These are phyloP conservation scores for Oryzias dopingdopingensis DNA, from an alignment of 2,797 vertebrate genomes.

Conservation along the genomic window DNA sequence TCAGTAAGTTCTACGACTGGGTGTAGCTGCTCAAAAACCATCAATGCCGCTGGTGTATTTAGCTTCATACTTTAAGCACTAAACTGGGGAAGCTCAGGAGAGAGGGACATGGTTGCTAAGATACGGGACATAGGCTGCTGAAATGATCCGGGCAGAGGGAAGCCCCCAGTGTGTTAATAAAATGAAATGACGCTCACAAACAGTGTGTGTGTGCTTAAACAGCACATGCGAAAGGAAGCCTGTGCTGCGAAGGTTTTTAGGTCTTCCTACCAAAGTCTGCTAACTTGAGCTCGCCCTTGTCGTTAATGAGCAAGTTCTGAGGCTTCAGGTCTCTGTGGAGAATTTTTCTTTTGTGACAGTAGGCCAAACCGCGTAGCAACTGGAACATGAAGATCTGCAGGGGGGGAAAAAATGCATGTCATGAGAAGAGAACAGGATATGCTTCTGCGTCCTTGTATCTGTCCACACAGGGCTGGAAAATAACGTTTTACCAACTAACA, in stretches of 20 bases:
- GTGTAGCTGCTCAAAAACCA: slow-evolving; percentile 11
- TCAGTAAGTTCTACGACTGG: not conserved
- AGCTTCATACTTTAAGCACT: slow-evolving; percentile 17
- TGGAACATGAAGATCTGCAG: slow-evolving; percentile 97
- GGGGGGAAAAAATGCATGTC: not conserved
- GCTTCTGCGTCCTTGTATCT: too few species aligned
- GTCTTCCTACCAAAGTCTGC: slow-evolving; percentile 88
- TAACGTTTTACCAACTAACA: too few species aligned
- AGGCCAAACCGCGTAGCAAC: slow-evolving; percentile 90
- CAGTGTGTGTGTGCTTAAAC: not conserved
- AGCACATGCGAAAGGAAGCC: not conserved
- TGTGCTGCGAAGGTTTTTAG: not conserved
- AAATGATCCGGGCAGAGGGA: slow-evolving; percentile 39
- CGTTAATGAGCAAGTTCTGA: slow-evolving; percentile 96
- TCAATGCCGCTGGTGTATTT: slow-evolving; percentile 10
- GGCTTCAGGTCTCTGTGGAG: slow-evolving; percentile 96
- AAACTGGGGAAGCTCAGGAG: slow-evolving; percentile 29
- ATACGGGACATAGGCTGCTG: slow-evolving; percentile 53
- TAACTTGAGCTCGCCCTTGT: slow-evolving; percentile 93
- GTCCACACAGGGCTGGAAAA: too few species aligned
- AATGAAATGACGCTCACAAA: slow-evolving; percentile 25
- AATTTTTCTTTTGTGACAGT: slow-evolving; percentile 93
- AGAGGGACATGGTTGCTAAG: slow-evolving; percentile 64
- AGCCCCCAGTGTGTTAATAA: slow-evolving; percentile 34
- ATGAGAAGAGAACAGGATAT: too few species aligned